Evolutionary conservation across 2,888 invertebrate species (phyloP), one percentile per base, ranked within the genome.

Genomic region (Stenodema calcarata): DNA sequence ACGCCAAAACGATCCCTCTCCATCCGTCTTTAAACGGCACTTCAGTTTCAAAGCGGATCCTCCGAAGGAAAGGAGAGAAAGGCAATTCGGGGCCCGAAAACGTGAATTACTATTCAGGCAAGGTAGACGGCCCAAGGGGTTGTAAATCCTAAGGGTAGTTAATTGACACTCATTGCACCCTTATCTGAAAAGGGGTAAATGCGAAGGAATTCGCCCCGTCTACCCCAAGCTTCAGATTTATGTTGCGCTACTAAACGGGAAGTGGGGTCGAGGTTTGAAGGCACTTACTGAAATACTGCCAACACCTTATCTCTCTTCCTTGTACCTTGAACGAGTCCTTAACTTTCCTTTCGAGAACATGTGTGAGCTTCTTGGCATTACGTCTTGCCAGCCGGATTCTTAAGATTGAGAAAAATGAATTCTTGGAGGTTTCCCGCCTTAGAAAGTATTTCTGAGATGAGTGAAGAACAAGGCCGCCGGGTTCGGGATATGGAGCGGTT

Each of bases 141-240:
- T 62, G 62, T 69, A 82, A 82, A 69, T 69, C 85, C 35, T 85
- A 30, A 75, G 76, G 69, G 85, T 70, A 84, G 85, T 85, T 85
- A 85, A 85, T 85, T 85, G 85, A 85, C 85, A 75, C 85, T 85
- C 85, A 85, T 85, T 85, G 85, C 85, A 47, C 85, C 85, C 85
- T 76, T 76, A 76, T 85, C 75, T 85, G 50, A 41, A 41, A 35
- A 35, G 69, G 82, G 47, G 47, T 54, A 23, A 80, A 54, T 47
- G 28, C 28, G 50, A 80, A 27, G 78, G 16, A 16, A 23, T 6
- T 9, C 23, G 42, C 47, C 12, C 78, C 44, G 2, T 73, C 73
- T 0, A 12, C 73, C 4, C 0, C 73, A 2, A 14, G 18, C 73
- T 41, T 78, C 44, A 44, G 78, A 78, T 78, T 78, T 78, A 78